Evolutionary conservation across 1,140 invertebrate species (phyloP), one percentile per base, ranked within the genome.

Genomic region (Sminthurinus signatus): DNA sequence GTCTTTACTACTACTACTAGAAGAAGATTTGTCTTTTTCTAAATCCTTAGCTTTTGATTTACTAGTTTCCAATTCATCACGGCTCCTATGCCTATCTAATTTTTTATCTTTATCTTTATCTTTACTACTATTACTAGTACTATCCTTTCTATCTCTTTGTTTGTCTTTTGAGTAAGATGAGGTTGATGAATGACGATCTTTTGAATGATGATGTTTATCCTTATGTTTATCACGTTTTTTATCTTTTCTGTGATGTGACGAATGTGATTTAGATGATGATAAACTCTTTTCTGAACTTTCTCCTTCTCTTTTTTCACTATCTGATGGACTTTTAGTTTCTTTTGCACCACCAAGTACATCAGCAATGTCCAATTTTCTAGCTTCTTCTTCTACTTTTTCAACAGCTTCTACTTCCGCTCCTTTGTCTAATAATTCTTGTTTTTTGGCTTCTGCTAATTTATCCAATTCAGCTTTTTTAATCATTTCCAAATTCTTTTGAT

Each of bases 401-500:
- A 27, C 59, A 27, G 58, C 50, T 21, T 60, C 66, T 42, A 63
- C 61, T 25, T 66, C 66, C 1, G 58, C 63, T 8, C 68, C 64
- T 39, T 60, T 66, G 8, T 69, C 64, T n/a, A 71, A 39, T 8
- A 69, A 28, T 43, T 66, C 59, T 52, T 77, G 72, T 39, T 75
- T 77, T 43, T 69, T 72, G 8, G 64, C 68, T 52, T 73, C 60
- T 0, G 63, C 67, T 10, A 67, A 19, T 61, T 73, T 73, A 67
- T 71, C 59, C 42, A 71, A 56, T 50, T 70, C 65, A 5, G 69
- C 56, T 60, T 60, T 55, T 42, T 67, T 67, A 42, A 74, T 72
- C 48, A 71, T 75, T 68, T 74, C 77, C 32, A 73, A 72, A n/a
- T 68, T 72, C 65, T 74, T 74, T 42, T 72, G 72, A 64, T 73